Conservation (phyloP, 2,888 invertebrate genomes). For the Syrista parreyssii region DNA sequence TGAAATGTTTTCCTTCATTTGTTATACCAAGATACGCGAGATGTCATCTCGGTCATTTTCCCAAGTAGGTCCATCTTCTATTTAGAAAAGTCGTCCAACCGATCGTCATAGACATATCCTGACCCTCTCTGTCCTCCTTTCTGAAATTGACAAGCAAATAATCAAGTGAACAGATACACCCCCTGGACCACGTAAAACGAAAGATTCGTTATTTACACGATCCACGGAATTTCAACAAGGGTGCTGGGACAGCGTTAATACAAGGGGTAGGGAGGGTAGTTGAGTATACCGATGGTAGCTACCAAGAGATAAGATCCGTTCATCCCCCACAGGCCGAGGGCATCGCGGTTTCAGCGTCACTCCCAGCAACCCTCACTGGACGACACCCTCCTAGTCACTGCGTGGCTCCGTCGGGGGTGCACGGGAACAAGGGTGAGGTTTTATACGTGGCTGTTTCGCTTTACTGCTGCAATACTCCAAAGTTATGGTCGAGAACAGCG, state of each 20-base stretch:
- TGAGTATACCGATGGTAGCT: slow-evolving; percentile 35
- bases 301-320: slow-evolving; percentile 52
- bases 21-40: slow-evolving; percentile 49
- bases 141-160: background rate
- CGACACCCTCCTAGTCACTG: slow-evolving; percentile 16
- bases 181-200: too few species aligned
- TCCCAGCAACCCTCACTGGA: slow-evolving; percentile 38
- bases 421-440: slow-evolving; percentile 28
- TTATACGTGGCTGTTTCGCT: slow-evolving; percentile 51
- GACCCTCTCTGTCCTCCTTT: background rate
- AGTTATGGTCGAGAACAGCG: slow-evolving; percentile 22
- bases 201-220: background rate
- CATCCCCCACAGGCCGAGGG: slow-evolving; percentile 42
- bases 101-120: background rate
- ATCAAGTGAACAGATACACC: background rate
- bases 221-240: background rate
- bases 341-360: slow-evolving; percentile 54
- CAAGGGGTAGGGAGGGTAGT: slow-evolving; percentile 15
- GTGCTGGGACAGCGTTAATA: background rate
- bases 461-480: slow-evolving; percentile 45
- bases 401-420: slow-evolving; percentile 9
- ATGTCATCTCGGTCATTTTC: slow-evolving; percentile 43
- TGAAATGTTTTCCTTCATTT: slow-evolving; percentile 61
- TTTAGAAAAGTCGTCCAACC: background rate
- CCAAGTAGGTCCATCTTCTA: background rate